Percentiles rank a stretch among this genome's conserved stretches.
Conservation (phyloP, 1,140 invertebrate species). For the Drosophila tristis region DNA sequence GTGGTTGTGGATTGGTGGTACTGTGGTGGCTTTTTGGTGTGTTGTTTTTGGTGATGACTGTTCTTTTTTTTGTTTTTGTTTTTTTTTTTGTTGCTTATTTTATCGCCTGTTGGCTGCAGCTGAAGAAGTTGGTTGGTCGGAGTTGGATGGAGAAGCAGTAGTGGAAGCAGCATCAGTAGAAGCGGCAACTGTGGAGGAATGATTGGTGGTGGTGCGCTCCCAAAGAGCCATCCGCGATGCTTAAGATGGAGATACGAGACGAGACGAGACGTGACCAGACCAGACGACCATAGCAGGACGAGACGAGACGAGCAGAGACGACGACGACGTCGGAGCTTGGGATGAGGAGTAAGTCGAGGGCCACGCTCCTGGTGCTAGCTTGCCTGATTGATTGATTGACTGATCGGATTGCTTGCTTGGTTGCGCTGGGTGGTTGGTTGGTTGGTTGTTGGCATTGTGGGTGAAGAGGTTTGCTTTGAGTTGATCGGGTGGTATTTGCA, state of each 20-base stretch:
- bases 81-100: slow-evolving; percentile 20
- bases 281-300: too few species aligned
- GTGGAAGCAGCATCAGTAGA: slow-evolving; percentile 47
- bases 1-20: slow-evolving; percentile 36
- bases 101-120: slow-evolving; percentile 29
- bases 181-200: slow-evolving; percentile 45
- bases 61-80: slow-evolving; percentile 35
- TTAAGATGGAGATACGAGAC: slow-evolving; percentile 1
- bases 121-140: slow-evolving; percentile 40
- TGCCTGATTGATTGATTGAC: slow-evolving; percentile 33
- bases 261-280: slow-evolving; percentile 1
- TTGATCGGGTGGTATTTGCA: slow-evolving; percentile 25
- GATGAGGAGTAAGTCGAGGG: slow-evolving; percentile 28
- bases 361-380: slow-evolving; percentile 45
- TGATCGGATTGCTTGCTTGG: slow-evolving; percentile 27
- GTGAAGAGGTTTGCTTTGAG: slow-evolving; percentile 19
- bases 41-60: slow-evolving; percentile 43
- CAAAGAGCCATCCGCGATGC: slow-evolving; percentile 19
- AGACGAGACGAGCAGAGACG: slow-evolving; percentile 13
- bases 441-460: slow-evolving; percentile 6
- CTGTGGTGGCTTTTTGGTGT: slow-evolving; percentile 20
- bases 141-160: slow-evolving; percentile 57
- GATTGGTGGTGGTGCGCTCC: slow-evolving; percentile 35
- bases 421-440: slow-evolving; percentile 24
- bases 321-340: slow-evolving; percentile 12